A percentile compares a stretch with the other conserved stretches of the same genome.
phyloP scores from a whole-genome alignment of 2,888 invertebrate species.

The Teinopalpus imperialis region DNA sequence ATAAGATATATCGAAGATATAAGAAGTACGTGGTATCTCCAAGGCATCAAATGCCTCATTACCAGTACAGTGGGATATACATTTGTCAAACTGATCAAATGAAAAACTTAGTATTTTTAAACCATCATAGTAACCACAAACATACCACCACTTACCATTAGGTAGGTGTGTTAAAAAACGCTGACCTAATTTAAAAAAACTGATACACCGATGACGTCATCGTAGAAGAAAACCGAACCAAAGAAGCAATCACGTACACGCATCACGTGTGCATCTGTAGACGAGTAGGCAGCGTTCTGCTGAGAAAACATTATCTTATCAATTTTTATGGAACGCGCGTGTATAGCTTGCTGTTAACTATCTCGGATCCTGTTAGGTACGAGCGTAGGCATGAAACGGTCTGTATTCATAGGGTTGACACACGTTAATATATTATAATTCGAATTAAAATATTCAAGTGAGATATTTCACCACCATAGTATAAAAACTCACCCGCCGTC shows the following conservation, averaged over 20 bases:
- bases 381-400: slow-evolving; percentile 1
- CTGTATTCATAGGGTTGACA: background rate
- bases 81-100: too few relatives aligned
- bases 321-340: slow-evolving; percentile 6
- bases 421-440: too few relatives aligned
- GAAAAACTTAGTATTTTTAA: too few relatives aligned
- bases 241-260: background rate
- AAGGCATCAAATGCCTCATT: too few relatives aligned
- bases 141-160: background rate
- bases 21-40: too few relatives aligned
- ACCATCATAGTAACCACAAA: too few relatives aligned
- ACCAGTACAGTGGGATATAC: too few relatives aligned
- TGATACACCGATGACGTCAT: slow-evolving; percentile 1
- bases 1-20: too few relatives aligned
- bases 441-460: too few relatives aligned
- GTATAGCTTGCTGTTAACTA: slow-evolving; percentile 4
- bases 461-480: too few relatives aligned
- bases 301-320: slow-evolving; percentile 19
- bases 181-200: background rate
- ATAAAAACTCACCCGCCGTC: too few relatives aligned
- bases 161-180: background rate
- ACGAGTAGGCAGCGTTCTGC: background rate
- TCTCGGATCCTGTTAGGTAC: slow-evolving; percentile 6
- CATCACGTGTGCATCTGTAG: background rate
- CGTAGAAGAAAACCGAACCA: background rate